Conservation (phyloP, 2,888 invertebrate genomes). For the Bhutanitis thaidina region DNA sequence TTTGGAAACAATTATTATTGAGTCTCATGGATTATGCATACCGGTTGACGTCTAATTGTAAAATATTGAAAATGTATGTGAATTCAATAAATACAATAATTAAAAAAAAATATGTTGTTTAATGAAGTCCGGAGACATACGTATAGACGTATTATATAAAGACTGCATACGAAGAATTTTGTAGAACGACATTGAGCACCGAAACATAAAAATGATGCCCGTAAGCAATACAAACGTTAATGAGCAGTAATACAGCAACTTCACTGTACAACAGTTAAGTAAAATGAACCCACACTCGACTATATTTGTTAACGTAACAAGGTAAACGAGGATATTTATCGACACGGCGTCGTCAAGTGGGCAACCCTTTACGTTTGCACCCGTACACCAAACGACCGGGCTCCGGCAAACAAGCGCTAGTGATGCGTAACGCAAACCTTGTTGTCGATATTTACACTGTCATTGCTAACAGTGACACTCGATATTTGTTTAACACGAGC, state of each 20-base stretch:
- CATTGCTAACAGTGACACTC: conserved; percentile 69
- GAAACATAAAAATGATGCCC: conserved; percentile 8
- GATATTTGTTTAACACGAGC: conserved; percentile 70
- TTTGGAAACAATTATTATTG: conserved; percentile 71
- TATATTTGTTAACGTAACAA: conserved; percentile 63
- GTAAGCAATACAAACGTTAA: conserved; percentile 18
- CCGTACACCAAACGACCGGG: conserved; percentile 50
- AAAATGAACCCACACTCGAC: conserved; percentile 45
- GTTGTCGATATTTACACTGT: conserved; percentile 71
- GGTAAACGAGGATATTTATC: conserved; percentile 69
- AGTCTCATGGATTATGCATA: conserved; percentile 64
- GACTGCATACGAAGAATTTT: background rate
- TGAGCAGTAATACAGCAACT: conserved; percentile 29
- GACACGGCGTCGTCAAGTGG: conserved; percentile 65
- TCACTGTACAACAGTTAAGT: conserved; percentile 31
- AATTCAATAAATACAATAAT: conserved; percentile 53
- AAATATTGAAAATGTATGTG: conserved; percentile 63
- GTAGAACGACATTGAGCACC: background rate
- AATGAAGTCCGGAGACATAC: background rate
- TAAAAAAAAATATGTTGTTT: conserved; percentile 34
- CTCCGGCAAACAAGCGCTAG: conserved; percentile 69
- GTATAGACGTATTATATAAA: conserved; percentile 2
- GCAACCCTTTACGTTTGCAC: conserved; percentile 69
- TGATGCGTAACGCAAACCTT: conserved; percentile 78
- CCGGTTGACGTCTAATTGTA: conserved; percentile 46